phyloP scores from a whole-genome alignment of 2,888 invertebrate genomes.

The Trachelus tabidus region DNA sequence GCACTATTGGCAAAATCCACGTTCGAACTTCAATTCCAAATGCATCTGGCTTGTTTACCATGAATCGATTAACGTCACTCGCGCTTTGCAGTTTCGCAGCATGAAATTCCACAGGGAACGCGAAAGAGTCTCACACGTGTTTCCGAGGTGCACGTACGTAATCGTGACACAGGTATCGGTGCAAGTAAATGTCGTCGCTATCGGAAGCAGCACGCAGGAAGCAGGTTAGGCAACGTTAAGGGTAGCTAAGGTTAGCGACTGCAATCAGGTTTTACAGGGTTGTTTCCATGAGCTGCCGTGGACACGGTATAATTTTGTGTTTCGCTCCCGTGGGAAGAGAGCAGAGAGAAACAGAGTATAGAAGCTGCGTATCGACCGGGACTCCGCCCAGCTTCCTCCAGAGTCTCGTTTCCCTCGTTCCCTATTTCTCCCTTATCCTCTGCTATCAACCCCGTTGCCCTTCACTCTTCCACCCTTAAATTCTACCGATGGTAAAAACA shows the following conservation, averaged over 20 bases:
- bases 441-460: not conserved
- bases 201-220: too few species aligned
- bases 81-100: too few species aligned
- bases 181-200: too few species aligned
- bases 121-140: too few species aligned
- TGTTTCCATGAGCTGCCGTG: not conserved
- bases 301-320: constrained; percentile 11
- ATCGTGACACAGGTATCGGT: too few species aligned
- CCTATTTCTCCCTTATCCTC: not conserved
- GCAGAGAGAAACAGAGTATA: not conserved
- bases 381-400: constrained; percentile 13
- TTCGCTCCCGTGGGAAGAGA: not conserved
- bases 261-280: not conserved
- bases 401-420: not conserved
- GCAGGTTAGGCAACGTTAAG: too few species aligned
- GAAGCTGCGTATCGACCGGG: constrained; percentile 15
- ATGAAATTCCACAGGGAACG: too few species aligned
- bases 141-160: too few species aligned
- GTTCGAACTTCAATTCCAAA: too few species aligned
- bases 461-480: not conserved
- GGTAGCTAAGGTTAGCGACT: not conserved
- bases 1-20: too few species aligned
- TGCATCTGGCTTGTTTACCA: too few species aligned
- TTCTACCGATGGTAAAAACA: not conserved
- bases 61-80: too few species aligned